Evolutionary conservation across 2,797 vertebrate genomes (phyloP), one percentile per base, ranked within the genome.

Genomic region (Propithecus deckenii): DNA sequence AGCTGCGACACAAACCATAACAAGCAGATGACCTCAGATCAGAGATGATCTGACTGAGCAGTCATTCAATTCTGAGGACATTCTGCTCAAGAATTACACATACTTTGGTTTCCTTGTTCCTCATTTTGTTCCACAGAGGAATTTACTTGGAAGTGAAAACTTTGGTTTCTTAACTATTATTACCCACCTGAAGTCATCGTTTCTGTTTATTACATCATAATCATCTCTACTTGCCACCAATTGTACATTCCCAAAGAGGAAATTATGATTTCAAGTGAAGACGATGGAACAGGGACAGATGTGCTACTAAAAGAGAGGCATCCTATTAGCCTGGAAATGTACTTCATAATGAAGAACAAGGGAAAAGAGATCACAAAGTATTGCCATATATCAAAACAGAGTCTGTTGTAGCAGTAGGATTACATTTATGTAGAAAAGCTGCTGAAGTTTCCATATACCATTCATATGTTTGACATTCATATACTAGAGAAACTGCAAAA

Each of bases 201-300:
- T 97, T 80, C 85, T 96, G 90, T 94, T 97, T 97, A 97, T 95
- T 94, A 81, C 88, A 94, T 96, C 95, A 97, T 95, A 95, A 97
- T 92, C 87, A 69, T 95, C 95, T 93, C 81, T 61, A 43, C 87
- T 96, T 97, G 81, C 69, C 87, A 94, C 90, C 85, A 57, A 76
- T 28, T 91, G 78, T 93, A 88, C 55, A 91, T 95, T 93, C 69
- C 88, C 89, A 92, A 86, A 80, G 90, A 98, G 94, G 74, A 96
- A 95, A 95, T 89, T 76, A 86, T 57, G 83, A 96, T 97, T 94
- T 94, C 85, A 91, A 86, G 69, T 35, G 88, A 92, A 95, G 92
- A 91, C 57, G 67, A 71, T 55, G 85, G 28, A 72, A 41, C 12
- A 48, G 32, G 52, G 95, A 96, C 96, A 98, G 97, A 98, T 97